Evolutionary conservation across 2,888 invertebrate genomes (phyloP), one percentile per base, ranked within the genome.

Genomic region (Slavum lentiscoides): DNA sequence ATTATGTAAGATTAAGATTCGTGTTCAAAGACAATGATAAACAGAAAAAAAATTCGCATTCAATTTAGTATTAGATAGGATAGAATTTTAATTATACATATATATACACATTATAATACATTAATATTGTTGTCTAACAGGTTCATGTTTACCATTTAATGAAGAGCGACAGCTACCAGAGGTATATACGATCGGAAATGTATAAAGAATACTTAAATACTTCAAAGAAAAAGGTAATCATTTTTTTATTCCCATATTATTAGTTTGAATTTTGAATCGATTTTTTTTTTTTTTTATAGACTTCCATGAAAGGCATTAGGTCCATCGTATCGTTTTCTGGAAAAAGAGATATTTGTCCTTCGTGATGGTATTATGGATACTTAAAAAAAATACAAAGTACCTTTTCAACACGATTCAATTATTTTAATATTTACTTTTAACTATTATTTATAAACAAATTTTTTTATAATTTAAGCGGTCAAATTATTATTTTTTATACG

Each of bases 81-180:
- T 53, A 82, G 21, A 55, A 39, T n/a, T 59, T 37, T 53, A 64
- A 64, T 30, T 30, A 30, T 30, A 30, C 4, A 30, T 30, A 30
- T 74, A 62, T 74, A 43, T 17, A 21, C 30, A 81, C 53, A 73
- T 82, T 82, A 61, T 59, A 21, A 55, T 62, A 70, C 43, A 11
- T 69, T 81, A 69, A 81, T 49, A 49, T 39, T 72, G 55, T 82
- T 82, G 43, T 84, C 77, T 86, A 88, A 17, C 89, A 97, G 96
- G 95, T 97, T 11, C 99, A 99, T 88, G 98, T 99, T 61, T 99
- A 98, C 88, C 97, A 98, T 86, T 89, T 99, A 84, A 99, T 99
- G 99, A 98, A 98, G 87, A 97, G 96, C 84, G 99, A 99, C 88
- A 97, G 97, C 86, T 99, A 99, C 87, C 97, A 97, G 77, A 91